Conservation (phyloP, 2,797 vertebrate species). For the Tapirus indicus region DNA sequence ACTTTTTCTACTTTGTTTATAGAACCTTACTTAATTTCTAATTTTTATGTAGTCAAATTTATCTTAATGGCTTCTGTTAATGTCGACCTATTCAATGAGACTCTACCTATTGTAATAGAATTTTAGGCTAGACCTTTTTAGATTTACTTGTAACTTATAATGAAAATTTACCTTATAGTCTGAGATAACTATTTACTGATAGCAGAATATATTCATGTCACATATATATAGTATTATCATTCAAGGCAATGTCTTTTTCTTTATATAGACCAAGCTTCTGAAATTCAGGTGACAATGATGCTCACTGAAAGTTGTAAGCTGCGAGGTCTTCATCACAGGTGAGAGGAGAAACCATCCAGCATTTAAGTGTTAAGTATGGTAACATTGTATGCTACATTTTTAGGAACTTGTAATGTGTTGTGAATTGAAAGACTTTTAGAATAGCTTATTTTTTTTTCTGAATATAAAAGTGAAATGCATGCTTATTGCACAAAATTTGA, state of each 20-base stretch:
- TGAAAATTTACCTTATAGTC: not conserved
- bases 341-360: slow-evolving; percentile 66
- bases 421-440: slow-evolving; percentile 45
- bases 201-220: not conserved
- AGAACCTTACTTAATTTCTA: slow-evolving; percentile 24
- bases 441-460: not conserved
- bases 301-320: slow-evolving; percentile 99
- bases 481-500: not conserved
- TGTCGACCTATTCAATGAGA: not conserved
- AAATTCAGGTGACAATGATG: slow-evolving; percentile 99
- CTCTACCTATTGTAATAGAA: not conserved
- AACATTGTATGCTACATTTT: not conserved
- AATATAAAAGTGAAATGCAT: slow-evolving; percentile 59
- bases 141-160: not conserved
- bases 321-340: slow-evolving; percentile 99
- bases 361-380: not conserved
- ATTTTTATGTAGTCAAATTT: not conserved
- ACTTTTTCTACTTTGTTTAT: not conserved
- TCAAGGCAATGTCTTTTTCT: slow-evolving; percentile 58
- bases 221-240: not conserved
- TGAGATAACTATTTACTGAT: not conserved
- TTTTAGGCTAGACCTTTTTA: slow-evolving; percentile 12
- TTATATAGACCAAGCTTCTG: slow-evolving; percentile 95
- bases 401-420: not conserved
- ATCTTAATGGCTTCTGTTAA: not conserved